Evolutionary conservation across 1,140 invertebrate species (phyloP).

Genomic region (Holotrichia oblita): DNA sequence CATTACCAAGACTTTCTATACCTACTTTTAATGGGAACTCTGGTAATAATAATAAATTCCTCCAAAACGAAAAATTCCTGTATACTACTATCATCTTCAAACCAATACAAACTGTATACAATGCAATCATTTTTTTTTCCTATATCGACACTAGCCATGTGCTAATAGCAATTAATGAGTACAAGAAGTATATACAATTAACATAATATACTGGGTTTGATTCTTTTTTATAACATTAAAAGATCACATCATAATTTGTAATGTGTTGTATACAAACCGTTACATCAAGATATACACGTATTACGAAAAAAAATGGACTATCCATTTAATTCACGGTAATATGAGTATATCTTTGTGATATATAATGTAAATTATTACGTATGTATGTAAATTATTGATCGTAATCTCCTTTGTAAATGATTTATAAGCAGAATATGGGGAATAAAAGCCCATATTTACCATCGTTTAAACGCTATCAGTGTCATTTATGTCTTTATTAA

Average conservation of each 20-base stretch:
- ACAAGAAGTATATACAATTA: not conserved
- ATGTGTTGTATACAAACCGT: no score
- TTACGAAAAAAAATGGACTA: no score
- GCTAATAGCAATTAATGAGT: no score
- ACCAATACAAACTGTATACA: no score
- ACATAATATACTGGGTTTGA: not conserved
- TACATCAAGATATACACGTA: not conserved
- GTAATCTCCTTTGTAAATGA: not conserved
- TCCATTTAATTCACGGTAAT: not conserved
- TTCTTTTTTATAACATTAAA: not conserved
- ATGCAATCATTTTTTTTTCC: no score
- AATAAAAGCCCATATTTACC: slow-evolving; percentile 15
- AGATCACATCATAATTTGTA: not conserved
- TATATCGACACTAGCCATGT: no score
- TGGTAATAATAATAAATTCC: no score
- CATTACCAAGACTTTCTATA: no score
- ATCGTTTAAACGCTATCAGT: not conserved
- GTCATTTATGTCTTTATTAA: slow-evolving; percentile 8
- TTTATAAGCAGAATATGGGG: not conserved
- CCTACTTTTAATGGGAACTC: no score
- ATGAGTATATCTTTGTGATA: not conserved
- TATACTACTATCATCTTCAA: no score
- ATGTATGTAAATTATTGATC: not conserved
- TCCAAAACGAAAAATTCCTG: no score
- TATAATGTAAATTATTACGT: not conserved